phyloP scores from a whole-genome alignment of 1,140 invertebrate species.

The Plodia interpunctella region DNA sequence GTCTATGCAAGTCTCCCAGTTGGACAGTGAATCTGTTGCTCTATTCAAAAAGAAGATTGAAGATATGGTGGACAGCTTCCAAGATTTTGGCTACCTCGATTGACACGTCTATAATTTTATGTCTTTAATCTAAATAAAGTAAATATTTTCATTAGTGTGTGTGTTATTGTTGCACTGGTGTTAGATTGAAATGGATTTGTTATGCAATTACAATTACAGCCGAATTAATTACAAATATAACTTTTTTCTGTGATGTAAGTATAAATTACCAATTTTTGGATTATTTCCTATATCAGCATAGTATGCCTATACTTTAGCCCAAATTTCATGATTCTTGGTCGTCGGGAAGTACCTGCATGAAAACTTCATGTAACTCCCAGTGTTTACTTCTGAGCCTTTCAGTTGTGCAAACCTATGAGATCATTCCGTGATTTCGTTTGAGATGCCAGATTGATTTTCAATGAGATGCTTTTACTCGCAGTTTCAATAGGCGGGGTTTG shows the following conservation, averaged over 20 bases:
- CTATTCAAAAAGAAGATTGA: background rate
- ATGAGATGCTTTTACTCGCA: background rate
- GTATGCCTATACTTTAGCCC: no score
- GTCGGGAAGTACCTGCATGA: no score
- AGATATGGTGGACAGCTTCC: background rate
- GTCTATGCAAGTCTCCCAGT: background rate
- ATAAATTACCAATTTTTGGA: no score
- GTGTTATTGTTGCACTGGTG: no score
- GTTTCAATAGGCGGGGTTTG: background rate
- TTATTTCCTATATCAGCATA: no score
- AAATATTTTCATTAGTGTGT: no score
- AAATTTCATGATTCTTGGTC: no score
- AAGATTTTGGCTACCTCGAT: background rate
- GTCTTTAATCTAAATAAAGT: no score
- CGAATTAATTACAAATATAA: no score
- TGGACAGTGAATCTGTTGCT: background rate
- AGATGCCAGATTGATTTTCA: constrained; percentile 4
- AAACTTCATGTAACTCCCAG: constrained; percentile 1
- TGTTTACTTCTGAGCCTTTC: constrained; percentile 1
- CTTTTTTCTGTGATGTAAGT: no score
- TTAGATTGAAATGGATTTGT: no score
- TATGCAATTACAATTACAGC: background rate
- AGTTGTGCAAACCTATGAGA: constrained; percentile 1
- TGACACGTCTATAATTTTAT: background rate
- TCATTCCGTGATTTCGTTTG: background rate